Evolutionary conservation across 1,140 invertebrate genomes (phyloP).

Genomic region (Drosophila punjabiensis): DNA sequence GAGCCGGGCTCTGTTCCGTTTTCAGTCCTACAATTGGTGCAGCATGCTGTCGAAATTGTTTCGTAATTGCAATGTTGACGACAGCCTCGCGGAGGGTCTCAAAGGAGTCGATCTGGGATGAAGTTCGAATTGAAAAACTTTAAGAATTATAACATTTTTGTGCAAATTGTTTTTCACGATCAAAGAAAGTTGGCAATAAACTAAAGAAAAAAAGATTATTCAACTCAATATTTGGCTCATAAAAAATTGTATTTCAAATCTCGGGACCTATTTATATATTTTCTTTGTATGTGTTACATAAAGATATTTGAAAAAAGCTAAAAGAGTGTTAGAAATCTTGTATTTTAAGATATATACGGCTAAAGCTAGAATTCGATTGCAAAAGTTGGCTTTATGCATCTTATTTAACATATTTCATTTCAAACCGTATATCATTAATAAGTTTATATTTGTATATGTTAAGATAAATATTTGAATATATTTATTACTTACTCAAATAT

Average conservation of each 20-base stretch:
- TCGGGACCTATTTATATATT: no score
- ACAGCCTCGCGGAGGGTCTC: conserved; percentile 52
- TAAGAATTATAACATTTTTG: background rate
- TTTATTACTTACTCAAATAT: no score
- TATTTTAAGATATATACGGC: no score
- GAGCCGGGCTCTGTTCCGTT: conserved; percentile 43
- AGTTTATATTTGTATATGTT: no score
- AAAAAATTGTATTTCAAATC: background rate
- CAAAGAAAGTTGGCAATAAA: background rate
- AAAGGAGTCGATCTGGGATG: background rate
- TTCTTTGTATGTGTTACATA: no score
- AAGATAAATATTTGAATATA: no score
- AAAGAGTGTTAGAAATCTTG: no score
- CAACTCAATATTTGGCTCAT: background rate
- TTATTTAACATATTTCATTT: no score
- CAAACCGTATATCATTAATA: no score
- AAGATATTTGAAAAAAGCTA: background rate
- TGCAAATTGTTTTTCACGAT: background rate
- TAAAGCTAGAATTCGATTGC: no score
- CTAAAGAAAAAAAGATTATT: background rate
- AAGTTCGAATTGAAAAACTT: background rate
- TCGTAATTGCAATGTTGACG: conserved; percentile 81
- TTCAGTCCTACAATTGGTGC: conserved; percentile 64
- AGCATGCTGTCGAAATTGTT: conserved; percentile 82
- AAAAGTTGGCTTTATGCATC: no score